Evolutionary conservation across 2,113 vertebrate genomes (phyloP), one percentile per base, ranked within the genome.

Genomic region (Corythaixoides concolor): DNA sequence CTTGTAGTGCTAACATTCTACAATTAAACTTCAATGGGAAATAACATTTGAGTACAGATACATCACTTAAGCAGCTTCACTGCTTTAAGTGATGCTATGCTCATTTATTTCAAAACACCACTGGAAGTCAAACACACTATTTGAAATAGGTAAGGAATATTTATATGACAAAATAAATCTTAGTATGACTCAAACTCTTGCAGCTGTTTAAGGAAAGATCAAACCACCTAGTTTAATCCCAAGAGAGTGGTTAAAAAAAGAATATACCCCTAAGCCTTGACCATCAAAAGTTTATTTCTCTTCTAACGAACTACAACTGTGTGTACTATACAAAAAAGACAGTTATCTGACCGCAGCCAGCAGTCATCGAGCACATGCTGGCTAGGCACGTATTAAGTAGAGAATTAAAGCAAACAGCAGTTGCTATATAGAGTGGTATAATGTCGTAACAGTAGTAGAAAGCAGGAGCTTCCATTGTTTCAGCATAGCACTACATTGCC

Each of bases 401-500:
- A 81, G 62, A 76, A 76, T 35, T 26, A 64, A 1, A 73, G 62
- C 27, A 74, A 82, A 39, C n/a, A 74, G 55, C 49, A 69, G 26
- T 47, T 79, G 85, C 92, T 87, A 28, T 66, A n/a, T 11, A 45
- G 68, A 56, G 32, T 2, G 26, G 66, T 35, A 37, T 21, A 60
- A 35, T 84, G 81, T 69, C 89, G 85, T 87, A 94, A 94, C n/a
- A 84, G 67, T 11, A 63, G 70, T 3, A 87, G 62, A 95, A 83
- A 87, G 92, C 85, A 87, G 77, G 93, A 89, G 91, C 80, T 96
- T 67, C 84, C 80, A 85, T 26, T 30, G 21, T 95, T 95, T 64
- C 95, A 67, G 94, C 86, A 95, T 32, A 93, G 86, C 76, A n/a
- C 55, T 1, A 26, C 79, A 47, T 94, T 97, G 94, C 95, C 93